Conservation (phyloP, 2,113 vertebrate genomes). For the Chloebia gouldiae region DNA sequence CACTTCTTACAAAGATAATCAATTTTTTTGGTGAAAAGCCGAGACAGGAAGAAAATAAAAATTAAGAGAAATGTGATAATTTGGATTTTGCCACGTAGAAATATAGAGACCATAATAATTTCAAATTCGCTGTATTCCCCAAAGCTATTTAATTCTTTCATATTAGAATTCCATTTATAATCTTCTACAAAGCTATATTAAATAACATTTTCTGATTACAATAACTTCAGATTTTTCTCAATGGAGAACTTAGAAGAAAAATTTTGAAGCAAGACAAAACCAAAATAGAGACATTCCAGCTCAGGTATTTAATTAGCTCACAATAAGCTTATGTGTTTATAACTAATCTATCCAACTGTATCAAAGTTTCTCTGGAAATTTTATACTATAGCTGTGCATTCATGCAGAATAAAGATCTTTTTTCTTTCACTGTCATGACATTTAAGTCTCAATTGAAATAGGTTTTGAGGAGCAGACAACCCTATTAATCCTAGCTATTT, state of each 20-base stretch:
- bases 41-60: neutral
- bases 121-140: neutral
- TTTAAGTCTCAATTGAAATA: constrained; percentile 29
- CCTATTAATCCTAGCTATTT: constrained; percentile 35
- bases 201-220: neutral
- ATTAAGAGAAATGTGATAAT: neutral
- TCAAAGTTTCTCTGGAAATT: constrained; percentile 41
- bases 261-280: neutral
- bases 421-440: constrained; percentile 38
- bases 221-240: constrained; percentile 12
- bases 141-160: neutral
- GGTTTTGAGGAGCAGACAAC: constrained; percentile 28
- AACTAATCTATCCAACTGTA: constrained; percentile 22
- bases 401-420: constrained; percentile 54
- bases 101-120: neutral
- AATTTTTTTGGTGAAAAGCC: neutral
- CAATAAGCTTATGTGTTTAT: constrained; percentile 8
- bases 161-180: neutral
- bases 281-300: neutral
- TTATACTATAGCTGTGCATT: constrained; percentile 35
- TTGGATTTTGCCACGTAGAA: neutral
- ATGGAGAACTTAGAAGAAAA: neutral
- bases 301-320: constrained; percentile 26
- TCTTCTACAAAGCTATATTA: neutral
- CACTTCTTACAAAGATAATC: neutral